A percentile compares a stretch with the other conserved stretches of the same genome.
phyloP scores from a whole-genome alignment of 2,888 invertebrate species.

The Cephus pulcher region DNA sequence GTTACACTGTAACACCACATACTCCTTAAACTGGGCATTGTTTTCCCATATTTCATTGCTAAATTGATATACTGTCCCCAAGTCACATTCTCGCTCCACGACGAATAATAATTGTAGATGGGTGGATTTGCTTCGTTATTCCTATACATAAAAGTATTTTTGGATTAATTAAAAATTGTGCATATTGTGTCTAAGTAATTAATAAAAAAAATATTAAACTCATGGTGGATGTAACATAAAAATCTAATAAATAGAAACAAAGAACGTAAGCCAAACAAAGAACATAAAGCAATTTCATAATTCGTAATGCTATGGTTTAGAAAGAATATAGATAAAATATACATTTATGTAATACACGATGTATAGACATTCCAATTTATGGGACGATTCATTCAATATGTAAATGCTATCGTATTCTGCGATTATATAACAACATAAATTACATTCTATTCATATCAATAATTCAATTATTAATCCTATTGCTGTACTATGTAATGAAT shows the following conservation, averaged over 20 bases:
- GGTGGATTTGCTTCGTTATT: conserved; percentile 57
- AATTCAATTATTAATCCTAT: not conserved
- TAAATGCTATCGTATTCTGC: not conserved
- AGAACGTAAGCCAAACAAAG: too few relatives aligned
- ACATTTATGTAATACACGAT: not conserved
- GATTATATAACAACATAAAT: not conserved
- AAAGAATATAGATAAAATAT: not conserved
- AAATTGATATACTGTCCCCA: conserved; percentile 69
- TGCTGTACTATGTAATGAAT: not conserved
- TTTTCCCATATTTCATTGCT: conserved; percentile 57
- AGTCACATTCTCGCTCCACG: conserved; percentile 70
- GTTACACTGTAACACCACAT: conserved; percentile 67
- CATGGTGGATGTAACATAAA: not conserved
- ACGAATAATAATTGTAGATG: conserved; percentile 74
- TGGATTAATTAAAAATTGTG: not conserved
- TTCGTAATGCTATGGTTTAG: not conserved
- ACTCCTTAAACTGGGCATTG: conserved; percentile 42
- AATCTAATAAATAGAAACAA: not conserved
- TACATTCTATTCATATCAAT: not conserved
- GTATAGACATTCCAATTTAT: not conserved
- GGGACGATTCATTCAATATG: not conserved
- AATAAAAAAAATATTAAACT: not conserved
- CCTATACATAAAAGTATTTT: conserved; percentile 26
- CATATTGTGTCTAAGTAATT: not conserved
- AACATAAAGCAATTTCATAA: not conserved